Evolutionary conservation across 2,113 vertebrate species (phyloP).

Genomic region (Urocitellus parryii): DNA sequence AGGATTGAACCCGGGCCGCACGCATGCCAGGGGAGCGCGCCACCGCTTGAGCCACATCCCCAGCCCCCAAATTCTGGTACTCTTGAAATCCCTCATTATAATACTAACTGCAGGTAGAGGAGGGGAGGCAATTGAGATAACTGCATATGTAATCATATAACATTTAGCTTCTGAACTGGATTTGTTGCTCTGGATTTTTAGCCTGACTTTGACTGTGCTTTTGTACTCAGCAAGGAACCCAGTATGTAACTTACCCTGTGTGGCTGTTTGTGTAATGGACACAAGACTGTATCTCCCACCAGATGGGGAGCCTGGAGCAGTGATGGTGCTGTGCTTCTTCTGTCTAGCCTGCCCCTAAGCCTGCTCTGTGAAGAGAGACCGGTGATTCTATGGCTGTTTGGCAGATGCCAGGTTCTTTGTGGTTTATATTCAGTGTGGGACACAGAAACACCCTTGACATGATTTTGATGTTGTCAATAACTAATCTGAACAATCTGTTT

Average conservation of each 20-base stretch:
- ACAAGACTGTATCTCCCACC: background rate
- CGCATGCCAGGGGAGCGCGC: too few relatives aligned
- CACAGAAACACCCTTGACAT: background rate
- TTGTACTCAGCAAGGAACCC: background rate
- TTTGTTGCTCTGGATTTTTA: background rate
- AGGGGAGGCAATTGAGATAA: background rate
- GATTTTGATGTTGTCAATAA: background rate
- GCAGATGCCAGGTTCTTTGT: too few relatives aligned
- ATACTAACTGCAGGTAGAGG: too few relatives aligned
- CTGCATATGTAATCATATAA: too few relatives aligned
- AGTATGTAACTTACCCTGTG: accelerated
- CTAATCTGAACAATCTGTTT: background rate
- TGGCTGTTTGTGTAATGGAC: background rate
- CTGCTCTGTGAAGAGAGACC: background rate
- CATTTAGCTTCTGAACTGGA: background rate
- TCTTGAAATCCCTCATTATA: background rate
- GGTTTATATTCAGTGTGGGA: background rate
- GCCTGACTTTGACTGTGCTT: background rate
- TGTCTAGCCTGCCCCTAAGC: background rate
- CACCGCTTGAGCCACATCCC: too few relatives aligned
- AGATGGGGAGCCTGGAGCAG: background rate
- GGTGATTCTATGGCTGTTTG: accelerated
- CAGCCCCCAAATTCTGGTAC: background rate
- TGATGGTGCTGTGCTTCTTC: accelerated
- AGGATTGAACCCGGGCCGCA: too few relatives aligned